A percentile compares a stretch with the other conserved stretches of the same genome.
Evolutionary conservation across 2,797 vertebrate species (phyloP).

Genomic region (Pangasius djambal): DNA sequence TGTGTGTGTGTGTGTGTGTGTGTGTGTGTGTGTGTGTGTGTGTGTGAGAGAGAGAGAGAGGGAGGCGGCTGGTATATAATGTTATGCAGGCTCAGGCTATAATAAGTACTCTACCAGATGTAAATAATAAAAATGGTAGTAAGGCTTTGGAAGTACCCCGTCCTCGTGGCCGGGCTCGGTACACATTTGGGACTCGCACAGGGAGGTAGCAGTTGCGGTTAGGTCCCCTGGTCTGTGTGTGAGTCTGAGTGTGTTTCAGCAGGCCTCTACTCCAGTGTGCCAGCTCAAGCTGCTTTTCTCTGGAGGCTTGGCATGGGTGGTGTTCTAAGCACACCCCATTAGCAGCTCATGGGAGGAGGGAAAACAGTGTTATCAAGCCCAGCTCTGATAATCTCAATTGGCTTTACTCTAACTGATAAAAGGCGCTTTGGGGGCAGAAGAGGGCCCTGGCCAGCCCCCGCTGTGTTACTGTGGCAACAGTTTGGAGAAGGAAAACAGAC

Average conservation of each 20-base stretch:
- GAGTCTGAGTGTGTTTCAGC: slow-evolving; percentile 38
- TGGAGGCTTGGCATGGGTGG: slow-evolving; percentile 62
- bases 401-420: slow-evolving; percentile 89
- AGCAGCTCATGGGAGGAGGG: slow-evolving; percentile 84
- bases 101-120: slow-evolving; percentile 93
- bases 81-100: slow-evolving; percentile 70
- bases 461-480: slow-evolving; percentile 73
- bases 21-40: slow-evolving; percentile 62
- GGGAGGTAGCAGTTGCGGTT: slow-evolving; percentile 60
- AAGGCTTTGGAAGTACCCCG: slow-evolving; percentile 66
- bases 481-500: slow-evolving; percentile 65
- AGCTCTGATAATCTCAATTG: slow-evolving; percentile 87
- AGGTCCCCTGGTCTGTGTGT: slow-evolving; percentile 62
- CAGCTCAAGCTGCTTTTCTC: slow-evolving; percentile 35
- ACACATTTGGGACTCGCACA: slow-evolving; percentile 60
- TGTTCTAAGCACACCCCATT: slow-evolving; percentile 87
- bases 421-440: slow-evolving; percentile 73
- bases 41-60: slow-evolving; percentile 30
- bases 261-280: slow-evolving; percentile 24
- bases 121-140: slow-evolving; percentile 88
- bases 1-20: slow-evolving; percentile 60
- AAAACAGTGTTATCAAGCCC: slow-evolving; percentile 86
- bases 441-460: slow-evolving; percentile 68
- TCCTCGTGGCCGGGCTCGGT: slow-evolving; percentile 67
- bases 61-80: slow-evolving; percentile 46